phyloP scores from a whole-genome alignment of 2,113 vertebrate genomes.

The Cnemophilus loriae region DNA sequence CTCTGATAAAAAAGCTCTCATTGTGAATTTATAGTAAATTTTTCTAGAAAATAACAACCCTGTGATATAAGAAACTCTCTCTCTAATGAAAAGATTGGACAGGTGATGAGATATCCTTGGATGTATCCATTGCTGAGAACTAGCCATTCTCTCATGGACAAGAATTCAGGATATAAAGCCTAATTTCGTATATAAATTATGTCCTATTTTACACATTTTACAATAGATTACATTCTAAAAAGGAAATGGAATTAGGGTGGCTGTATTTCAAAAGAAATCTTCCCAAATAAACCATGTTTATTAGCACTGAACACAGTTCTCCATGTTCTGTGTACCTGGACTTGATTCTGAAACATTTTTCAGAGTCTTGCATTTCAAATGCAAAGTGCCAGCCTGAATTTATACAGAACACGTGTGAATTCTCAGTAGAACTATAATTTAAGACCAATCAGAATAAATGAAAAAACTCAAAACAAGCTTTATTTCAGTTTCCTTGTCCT shows the following conservation, averaged over 20 bases:
- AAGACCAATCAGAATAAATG: neutral
- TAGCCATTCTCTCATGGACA: neutral
- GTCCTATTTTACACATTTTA: neutral
- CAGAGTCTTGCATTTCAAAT: neutral
- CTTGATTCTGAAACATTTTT: neutral
- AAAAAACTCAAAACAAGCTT: neutral
- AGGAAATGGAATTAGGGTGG: rapidly evolving
- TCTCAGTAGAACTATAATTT: neutral
- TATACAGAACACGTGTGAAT: neutral
- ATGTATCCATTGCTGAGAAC: neutral
- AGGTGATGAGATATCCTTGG: neutral
- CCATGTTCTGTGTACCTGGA: neutral
- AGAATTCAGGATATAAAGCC: neutral
- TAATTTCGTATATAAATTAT: neutral
- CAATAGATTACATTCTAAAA: neutral
- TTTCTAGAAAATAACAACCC: neutral
- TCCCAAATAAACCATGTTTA: neutral
- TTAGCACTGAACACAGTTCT: neutral
- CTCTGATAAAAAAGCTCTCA: neutral
- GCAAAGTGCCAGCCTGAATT: neutral
- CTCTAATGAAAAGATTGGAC: neutral
- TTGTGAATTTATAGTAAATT: neutral
- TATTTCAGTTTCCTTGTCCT: neutral
- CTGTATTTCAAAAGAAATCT: neutral
- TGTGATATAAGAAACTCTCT: neutral